These are phyloP conservation scores for Formicarius rufipectus DNA, from an alignment of 2,113 vertebrate genomes.

Conservation along the genomic window DNA sequence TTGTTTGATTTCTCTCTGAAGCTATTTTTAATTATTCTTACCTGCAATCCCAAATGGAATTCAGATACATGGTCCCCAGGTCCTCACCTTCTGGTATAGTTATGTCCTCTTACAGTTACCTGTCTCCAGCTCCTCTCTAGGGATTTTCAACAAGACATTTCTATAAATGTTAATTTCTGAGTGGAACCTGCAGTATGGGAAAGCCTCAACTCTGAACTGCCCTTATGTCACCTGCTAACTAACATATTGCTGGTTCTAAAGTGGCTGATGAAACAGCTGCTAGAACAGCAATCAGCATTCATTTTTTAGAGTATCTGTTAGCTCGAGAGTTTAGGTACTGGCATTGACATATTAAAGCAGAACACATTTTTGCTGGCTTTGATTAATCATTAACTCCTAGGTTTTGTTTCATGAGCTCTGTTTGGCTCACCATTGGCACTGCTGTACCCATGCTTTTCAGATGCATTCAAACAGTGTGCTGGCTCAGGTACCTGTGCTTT, in stretches of 20 bases:
- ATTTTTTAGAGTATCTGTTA: conserved; percentile 23
- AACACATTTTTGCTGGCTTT: conserved; percentile 16
- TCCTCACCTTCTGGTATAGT: not conserved
- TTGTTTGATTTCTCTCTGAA: conserved; percentile 1
- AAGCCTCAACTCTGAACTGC: not conserved
- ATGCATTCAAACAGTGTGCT: not conserved
- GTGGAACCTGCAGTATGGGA: not conserved
- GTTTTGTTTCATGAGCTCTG: not conserved
- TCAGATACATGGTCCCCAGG: not conserved
- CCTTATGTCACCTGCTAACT: not conserved
- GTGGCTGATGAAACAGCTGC: conserved; percentile 17
- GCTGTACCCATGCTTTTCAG: not conserved
- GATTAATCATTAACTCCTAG: conserved; percentile 34
- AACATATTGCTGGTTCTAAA: conserved; percentile 6
- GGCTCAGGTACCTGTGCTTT: accelerated
- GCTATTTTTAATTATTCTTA: conserved; percentile 4
- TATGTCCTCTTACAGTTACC: not conserved
- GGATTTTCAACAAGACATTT: not conserved
- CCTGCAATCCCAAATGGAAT: not conserved
- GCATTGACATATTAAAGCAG: conserved; percentile 2
- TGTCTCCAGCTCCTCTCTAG: not conserved
- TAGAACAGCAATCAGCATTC: not conserved
- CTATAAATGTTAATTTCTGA: not conserved
- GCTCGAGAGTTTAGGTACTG: conserved; percentile 24
- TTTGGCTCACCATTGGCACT: not conserved